These are phyloP conservation scores for Syngnathus floridae DNA, from an alignment of 2,113 vertebrate genomes.

Conservation along the genomic window DNA sequence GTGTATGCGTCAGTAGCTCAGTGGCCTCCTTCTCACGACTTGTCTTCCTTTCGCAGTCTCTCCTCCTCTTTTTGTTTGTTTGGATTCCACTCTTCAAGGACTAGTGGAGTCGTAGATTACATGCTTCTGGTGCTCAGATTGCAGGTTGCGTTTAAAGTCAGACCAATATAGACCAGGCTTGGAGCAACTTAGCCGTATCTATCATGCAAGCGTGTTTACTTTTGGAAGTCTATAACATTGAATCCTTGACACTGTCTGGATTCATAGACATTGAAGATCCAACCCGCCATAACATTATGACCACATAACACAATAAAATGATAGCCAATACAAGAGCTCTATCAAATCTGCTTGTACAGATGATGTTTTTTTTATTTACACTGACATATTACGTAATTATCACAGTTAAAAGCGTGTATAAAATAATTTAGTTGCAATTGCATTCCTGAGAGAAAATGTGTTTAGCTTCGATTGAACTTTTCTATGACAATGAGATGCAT, in stretches of 20 bases:
- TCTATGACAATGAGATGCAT: too few species aligned
- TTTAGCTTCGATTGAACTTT: too few species aligned
- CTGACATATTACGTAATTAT: too few species aligned
- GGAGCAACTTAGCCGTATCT: slow-evolving; percentile 21
- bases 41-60: slow-evolving; percentile 28
- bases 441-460: too few species aligned
- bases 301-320: background rate
- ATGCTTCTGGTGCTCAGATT: slow-evolving; percentile 42
- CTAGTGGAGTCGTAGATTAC: slow-evolving; percentile 45
- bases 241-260: background rate
- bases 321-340: background rate
- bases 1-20: slow-evolving; percentile 26
- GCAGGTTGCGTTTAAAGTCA: slow-evolving; percentile 57
- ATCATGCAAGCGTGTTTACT: slow-evolving; percentile 35
- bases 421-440: too few species aligned
- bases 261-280: background rate
- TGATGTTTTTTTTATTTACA: background rate
- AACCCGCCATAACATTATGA: background rate
- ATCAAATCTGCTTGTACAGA: background rate
- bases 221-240: slow-evolving; percentile 6
- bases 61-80: slow-evolving; percentile 29
- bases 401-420: too few species aligned
- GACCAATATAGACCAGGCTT: slow-evolving; percentile 46
- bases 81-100: slow-evolving; percentile 63
- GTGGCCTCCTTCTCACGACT: background rate